Percentiles rank a stretch among this genome's conserved stretches.
phyloP scores from a whole-genome alignment of 2,797 vertebrate species.

The Clarias platycephalus region DNA sequence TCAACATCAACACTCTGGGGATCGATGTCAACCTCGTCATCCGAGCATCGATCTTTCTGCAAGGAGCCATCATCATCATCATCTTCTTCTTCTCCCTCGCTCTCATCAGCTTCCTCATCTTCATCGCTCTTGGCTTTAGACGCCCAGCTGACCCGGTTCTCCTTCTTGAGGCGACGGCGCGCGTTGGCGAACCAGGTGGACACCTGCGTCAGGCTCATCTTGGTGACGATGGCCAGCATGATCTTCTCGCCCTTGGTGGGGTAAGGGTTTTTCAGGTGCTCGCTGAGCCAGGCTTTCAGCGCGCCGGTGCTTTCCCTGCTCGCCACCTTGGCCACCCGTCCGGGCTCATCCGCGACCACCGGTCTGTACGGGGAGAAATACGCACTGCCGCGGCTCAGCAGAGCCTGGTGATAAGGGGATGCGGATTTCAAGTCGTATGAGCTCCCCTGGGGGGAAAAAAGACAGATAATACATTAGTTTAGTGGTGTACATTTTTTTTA shows the following conservation, averaged over 20 bases:
- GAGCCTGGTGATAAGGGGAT: slow-evolving; percentile 73
- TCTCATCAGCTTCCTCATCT: slow-evolving; percentile 65
- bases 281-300: slow-evolving; percentile 81
- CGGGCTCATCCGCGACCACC: slow-evolving; percentile 67
- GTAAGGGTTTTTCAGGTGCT: slow-evolving; percentile 83
- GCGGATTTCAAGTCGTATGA: slow-evolving; percentile 73
- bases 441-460: slow-evolving; percentile 62
- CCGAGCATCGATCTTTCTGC: slow-evolving; percentile 62
- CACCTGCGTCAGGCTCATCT: slow-evolving; percentile 83
- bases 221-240: slow-evolving; percentile 83
- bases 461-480: background rate
- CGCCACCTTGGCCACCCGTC: slow-evolving; percentile 75
- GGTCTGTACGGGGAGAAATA: slow-evolving; percentile 73
- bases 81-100: slow-evolving; percentile 73
- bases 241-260: slow-evolving; percentile 84
- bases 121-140: slow-evolving; percentile 77
- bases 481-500: too few species aligned
- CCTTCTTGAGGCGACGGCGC: slow-evolving; percentile 79
- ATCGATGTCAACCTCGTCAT: slow-evolving; percentile 63
- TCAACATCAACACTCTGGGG: slow-evolving; percentile 48
- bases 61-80: slow-evolving; percentile 62
- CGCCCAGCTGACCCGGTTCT: slow-evolving; percentile 80
- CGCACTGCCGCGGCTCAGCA: slow-evolving; percentile 68
- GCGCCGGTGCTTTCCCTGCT: slow-evolving; percentile 80
- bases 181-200: slow-evolving; percentile 85